Conservation (phyloP, 2,113 vertebrate genomes). For the Notechis scutatus region DNA sequence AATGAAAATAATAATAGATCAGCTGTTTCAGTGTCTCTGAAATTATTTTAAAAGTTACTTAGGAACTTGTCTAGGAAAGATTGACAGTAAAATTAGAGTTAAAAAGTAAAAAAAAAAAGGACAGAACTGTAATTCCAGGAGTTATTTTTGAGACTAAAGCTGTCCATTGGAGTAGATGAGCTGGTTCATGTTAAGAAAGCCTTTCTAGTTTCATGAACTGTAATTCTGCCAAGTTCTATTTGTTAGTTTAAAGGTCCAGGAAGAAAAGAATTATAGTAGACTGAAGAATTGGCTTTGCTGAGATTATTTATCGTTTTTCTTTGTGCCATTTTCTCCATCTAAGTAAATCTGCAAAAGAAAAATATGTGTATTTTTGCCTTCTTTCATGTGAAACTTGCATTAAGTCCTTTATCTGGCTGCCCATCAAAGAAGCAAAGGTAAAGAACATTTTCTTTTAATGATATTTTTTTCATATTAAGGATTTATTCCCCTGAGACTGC, state of each 20-base stretch:
- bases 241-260: neutral
- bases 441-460: neutral
- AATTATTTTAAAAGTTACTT: neutral
- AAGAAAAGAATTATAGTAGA: neutral
- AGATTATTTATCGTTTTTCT: neutral
- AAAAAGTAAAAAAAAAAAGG: too few relatives aligned
- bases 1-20: neutral
- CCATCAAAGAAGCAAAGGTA: neutral
- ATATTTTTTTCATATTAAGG: neutral
- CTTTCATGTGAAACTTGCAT: neutral
- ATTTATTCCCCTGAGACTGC: neutral
- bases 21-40: neutral
- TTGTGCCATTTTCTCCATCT: neutral
- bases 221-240: neutral
- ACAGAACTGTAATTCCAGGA: neutral
- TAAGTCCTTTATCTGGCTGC: neutral
- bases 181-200: neutral
- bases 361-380: neutral
- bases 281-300: neutral
- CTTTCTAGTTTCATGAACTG: neutral
- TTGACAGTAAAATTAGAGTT: neutral
- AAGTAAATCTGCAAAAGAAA: neutral
- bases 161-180: neutral
- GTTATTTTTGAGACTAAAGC: neutral
- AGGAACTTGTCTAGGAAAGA: neutral